A percentile compares a stretch with the other conserved stretches of the same genome.
These are phyloP conservation scores for Daubentonia madagascariensis DNA, from an alignment of 2,113 vertebrate genomes.

Conservation along the genomic window DNA sequence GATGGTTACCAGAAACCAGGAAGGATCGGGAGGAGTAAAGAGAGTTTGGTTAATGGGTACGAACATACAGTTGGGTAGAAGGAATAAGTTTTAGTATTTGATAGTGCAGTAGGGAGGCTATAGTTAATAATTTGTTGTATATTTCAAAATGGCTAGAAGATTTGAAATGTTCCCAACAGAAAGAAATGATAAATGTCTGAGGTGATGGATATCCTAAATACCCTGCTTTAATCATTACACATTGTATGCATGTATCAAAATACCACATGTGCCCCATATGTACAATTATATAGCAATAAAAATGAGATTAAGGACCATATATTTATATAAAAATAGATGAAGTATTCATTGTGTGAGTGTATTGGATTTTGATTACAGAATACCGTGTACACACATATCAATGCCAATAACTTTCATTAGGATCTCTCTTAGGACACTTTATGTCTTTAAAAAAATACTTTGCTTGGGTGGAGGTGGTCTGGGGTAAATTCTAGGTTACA, in stretches of 20 bases:
- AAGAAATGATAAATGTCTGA: not conserved
- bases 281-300: not conserved
- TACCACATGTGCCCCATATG: not conserved
- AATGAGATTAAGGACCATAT: not conserved
- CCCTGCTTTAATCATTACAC: not conserved
- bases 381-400: not conserved
- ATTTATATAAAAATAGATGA: not conserved
- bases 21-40: not conserved
- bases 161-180: not conserved
- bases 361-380: not conserved
- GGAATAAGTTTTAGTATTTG: not conserved
- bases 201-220: not conserved
- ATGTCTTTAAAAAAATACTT: not conserved
- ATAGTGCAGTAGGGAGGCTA: not conserved
- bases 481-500: not conserved
- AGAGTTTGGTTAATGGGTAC: not conserved
- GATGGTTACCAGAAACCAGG: not conserved
- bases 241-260: not conserved
- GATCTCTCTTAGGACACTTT: not conserved
- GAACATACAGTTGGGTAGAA: not conserved
- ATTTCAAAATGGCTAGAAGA: not conserved
- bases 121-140: not conserved
- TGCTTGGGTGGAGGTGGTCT: not conserved
- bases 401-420: not conserved
- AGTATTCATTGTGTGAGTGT: not conserved